phyloP scores from a whole-genome alignment of 2,888 invertebrate genomes.

The Dasysyrphus albostriatus region DNA sequence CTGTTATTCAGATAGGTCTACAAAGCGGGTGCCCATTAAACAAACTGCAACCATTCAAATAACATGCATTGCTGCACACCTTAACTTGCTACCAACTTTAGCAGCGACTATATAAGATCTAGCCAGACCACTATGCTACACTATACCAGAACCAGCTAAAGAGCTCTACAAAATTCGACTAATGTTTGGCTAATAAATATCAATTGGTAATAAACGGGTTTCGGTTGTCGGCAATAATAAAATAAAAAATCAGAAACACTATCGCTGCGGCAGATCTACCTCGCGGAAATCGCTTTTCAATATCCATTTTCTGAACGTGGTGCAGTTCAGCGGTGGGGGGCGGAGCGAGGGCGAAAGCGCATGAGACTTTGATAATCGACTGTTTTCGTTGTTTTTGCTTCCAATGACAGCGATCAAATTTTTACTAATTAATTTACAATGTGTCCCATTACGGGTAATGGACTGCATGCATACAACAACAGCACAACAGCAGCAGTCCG shows the following conservation, averaged over 20 bases:
- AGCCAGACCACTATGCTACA: background rate
- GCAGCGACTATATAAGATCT: constrained; percentile 27
- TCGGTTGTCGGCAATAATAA: constrained; percentile 73
- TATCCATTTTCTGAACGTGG: constrained; percentile 48
- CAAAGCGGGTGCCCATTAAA: constrained; percentile 75
- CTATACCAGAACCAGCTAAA: constrained; percentile 4
- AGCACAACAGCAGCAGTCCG: background rate
- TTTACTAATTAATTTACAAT: constrained; percentile 76
- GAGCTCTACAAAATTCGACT: constrained; percentile 73
- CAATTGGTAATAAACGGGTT: constrained; percentile 75
- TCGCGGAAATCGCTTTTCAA: constrained; percentile 76
- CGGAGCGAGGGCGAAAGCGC: constrained; percentile 10
- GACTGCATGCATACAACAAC: constrained; percentile 43
- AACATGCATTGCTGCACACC: constrained; percentile 76
- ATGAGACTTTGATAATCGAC: constrained; percentile 47
- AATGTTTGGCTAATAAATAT: constrained; percentile 76
- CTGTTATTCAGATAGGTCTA: constrained; percentile 38
- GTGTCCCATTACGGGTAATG: constrained; percentile 74
- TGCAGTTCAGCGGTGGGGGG: background rate
- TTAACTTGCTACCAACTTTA: constrained; percentile 73
- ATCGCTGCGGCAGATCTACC: constrained; percentile 68
- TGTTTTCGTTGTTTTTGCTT: constrained; percentile 39
- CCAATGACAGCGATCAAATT: constrained; percentile 74
- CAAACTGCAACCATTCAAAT: constrained; percentile 75
- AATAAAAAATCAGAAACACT: constrained; percentile 67